These are phyloP conservation scores for Morinoia aosen DNA, from an alignment of 2,888 invertebrate species.

Conservation along the genomic window DNA sequence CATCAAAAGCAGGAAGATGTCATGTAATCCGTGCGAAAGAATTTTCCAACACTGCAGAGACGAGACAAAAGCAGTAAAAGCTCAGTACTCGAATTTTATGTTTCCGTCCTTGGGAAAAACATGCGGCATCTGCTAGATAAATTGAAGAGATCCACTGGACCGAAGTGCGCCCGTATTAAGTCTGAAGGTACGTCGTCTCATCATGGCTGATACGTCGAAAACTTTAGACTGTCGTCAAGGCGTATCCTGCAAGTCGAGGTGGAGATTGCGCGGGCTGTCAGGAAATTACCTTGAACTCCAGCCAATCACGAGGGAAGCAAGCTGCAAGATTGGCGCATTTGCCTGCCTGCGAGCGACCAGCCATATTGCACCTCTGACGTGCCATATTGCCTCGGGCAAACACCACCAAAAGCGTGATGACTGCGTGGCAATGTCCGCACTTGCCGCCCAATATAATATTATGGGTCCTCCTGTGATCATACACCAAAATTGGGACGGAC, in stretches of 20 bases:
- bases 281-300: background rate
- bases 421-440: background rate
- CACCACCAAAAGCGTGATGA: constrained; percentile 6
- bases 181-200: background rate
- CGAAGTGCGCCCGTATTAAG: background rate
- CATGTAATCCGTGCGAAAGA: background rate
- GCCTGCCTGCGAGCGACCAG: background rate
- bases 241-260: background rate
- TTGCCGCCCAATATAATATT: background rate
- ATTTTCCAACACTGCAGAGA: background rate
- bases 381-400: constrained; percentile 16
- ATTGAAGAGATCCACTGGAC: background rate
- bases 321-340: constrained; percentile 30
- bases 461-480: background rate
- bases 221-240: constrained; percentile 12
- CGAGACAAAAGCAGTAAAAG: background rate
- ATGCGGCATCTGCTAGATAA: background rate
- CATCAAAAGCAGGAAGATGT: background rate
- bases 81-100: background rate
- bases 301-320: constrained; percentile 29
- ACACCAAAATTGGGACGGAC: background rate
- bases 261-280: background rate
- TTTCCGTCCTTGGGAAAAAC: background rate
- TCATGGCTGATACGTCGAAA: background rate
- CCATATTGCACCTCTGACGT: constrained; percentile 13